Evolutionary conservation across 2,888 invertebrate genomes (phyloP).

Genomic region (Euspilapteryx auroguttella): DNA sequence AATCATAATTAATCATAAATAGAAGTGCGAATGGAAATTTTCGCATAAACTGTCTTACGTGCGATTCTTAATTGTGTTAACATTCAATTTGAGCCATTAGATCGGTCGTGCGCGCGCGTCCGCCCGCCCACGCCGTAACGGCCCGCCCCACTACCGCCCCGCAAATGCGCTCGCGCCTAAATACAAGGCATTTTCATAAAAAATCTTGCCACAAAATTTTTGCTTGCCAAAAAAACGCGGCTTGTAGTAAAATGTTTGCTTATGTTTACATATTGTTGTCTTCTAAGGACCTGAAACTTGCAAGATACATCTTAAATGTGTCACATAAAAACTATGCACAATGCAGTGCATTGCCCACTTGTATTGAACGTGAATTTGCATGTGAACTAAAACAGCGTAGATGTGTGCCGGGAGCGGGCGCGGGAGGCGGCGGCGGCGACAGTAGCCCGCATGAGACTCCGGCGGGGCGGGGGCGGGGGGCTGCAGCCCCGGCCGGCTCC

Average conservation of each 20-base stretch:
- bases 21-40: constrained; percentile 20
- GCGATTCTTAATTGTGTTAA: constrained; percentile 23
- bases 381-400: no score
- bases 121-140: constrained; percentile 3
- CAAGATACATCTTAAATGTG: no score
- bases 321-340: no score
- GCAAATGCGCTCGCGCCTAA: constrained; percentile 4
- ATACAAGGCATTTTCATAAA: neutral
- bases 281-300: no score
- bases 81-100: constrained; percentile 21
- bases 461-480: neutral
- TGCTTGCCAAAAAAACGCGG: no score
- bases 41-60: constrained; percentile 15
- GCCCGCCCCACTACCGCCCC: constrained; percentile 2
- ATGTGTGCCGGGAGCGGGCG: neutral
- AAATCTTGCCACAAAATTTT: no score
- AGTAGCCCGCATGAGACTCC: no score
- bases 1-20: constrained; percentile 34
- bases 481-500: neutral
- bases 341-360: no score
- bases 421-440: neutral
- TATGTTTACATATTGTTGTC: no score
- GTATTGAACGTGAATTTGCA: no score
- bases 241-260: no score
- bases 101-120: constrained; percentile 7